Evolutionary conservation across 2,888 invertebrate species (phyloP).

Genomic region (Falcaria lacertinaria): DNA sequence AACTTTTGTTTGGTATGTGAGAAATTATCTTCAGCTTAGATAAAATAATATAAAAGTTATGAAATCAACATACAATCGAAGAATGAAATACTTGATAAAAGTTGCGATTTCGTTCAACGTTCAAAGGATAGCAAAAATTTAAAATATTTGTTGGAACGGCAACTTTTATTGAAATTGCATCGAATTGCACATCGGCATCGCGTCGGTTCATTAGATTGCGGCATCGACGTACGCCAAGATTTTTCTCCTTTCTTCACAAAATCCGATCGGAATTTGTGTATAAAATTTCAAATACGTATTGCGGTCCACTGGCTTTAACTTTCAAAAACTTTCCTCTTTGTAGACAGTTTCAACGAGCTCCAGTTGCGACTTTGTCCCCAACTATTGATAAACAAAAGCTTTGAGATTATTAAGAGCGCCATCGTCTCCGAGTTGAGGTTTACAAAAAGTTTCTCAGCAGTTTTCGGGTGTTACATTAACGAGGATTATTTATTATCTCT

Average conservation of each 20-base stretch:
- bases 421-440: not conserved
- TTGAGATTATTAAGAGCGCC: not conserved
- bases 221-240: conserved; percentile 16
- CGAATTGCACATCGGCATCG: conserved; percentile 7
- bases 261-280: conserved; percentile 16
- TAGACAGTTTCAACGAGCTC: conserved; percentile 9
- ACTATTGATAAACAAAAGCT: conserved; percentile 3
- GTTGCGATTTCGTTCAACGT: not conserved
- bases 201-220: conserved; percentile 27
- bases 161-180: conserved; percentile 11
- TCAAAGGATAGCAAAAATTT: not conserved
- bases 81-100: not conserved
- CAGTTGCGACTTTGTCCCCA: conserved; percentile 1
- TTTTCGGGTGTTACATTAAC: not conserved
- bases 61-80: too few relatives aligned
- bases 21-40: too few relatives aligned
- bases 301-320: conserved; percentile 10
- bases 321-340: conserved; percentile 15
- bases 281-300: conserved; percentile 13
- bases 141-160: not conserved
- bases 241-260: conserved; percentile 19
- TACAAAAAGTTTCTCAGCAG: not conserved
- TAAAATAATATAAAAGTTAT: too few relatives aligned
- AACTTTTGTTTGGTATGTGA: too few relatives aligned
- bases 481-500: conserved; percentile 1